Conservation (phyloP, 2,888 invertebrate species). For the Bibio marci region DNA sequence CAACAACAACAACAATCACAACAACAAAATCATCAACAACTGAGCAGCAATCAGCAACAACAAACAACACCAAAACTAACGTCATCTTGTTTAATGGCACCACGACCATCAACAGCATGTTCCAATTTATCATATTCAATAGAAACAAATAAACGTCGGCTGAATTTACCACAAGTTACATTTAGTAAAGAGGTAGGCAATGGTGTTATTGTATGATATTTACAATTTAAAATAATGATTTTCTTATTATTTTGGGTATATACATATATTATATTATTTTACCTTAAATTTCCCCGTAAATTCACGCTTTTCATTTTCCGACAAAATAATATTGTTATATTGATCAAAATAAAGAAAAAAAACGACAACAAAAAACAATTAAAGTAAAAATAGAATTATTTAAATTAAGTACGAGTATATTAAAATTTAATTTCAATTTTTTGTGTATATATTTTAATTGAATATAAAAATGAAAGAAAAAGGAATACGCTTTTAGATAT, state of each 20-base stretch:
- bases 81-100: slow-evolving; percentile 19
- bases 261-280: slow-evolving; percentile 9
- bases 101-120: slow-evolving; percentile 51
- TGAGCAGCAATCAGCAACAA: slow-evolving; percentile 12
- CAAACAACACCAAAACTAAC: slow-evolving; percentile 15
- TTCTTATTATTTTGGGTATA: slow-evolving; percentile 10
- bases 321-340: no score
- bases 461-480: background rate
- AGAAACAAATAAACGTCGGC: slow-evolving; percentile 39
- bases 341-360: no score
- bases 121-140: slow-evolving; percentile 44
- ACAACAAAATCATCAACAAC: slow-evolving; percentile 9
- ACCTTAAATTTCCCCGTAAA: no score
- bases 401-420: no score
- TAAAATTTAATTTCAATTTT: background rate
- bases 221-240: slow-evolving; percentile 1
- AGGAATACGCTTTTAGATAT: slow-evolving; percentile 4
- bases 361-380: no score
- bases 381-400: no score
- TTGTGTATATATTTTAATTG: slow-evolving; percentile 1
- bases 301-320: no score
- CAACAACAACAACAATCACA: slow-evolving; percentile 6
- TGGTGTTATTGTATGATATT: slow-evolving; percentile 56
- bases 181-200: slow-evolving; percentile 86
- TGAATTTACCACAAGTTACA: slow-evolving; percentile 64